These are phyloP conservation scores for Pseudorectes ferrugineus DNA, from an alignment of 2,113 vertebrate species.

Conservation along the genomic window DNA sequence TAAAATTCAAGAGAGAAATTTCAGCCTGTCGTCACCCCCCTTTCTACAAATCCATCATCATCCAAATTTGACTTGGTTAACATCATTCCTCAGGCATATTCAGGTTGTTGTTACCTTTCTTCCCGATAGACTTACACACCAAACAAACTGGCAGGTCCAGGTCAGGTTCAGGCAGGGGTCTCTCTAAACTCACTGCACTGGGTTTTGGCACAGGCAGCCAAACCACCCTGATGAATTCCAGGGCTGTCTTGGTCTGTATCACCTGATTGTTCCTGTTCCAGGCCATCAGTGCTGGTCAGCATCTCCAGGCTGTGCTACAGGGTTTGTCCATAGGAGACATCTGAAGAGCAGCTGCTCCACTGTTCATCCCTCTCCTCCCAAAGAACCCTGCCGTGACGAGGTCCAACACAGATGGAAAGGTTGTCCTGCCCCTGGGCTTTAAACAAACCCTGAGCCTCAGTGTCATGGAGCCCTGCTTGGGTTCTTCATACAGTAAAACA, in stretches of 20 bases:
- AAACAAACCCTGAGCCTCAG: background rate
- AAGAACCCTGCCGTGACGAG: accelerated
- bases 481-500: background rate
- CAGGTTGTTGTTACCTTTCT: background rate
- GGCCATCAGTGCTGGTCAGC: background rate
- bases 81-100: background rate
- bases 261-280: background rate
- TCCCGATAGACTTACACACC: background rate
- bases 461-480: background rate
- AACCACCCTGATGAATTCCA: background rate
- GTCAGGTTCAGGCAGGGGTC: background rate
- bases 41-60: background rate
- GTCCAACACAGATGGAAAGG: background rate
- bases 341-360: background rate
- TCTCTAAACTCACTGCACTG: background rate
- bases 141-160: background rate
- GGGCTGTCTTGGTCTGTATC: background rate
- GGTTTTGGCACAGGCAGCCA: background rate
- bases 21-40: background rate
- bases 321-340: background rate
- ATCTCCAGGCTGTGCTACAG: background rate
- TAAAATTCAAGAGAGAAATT: background rate
- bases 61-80: background rate
- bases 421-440: background rate
- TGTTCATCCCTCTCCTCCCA: background rate